These are phyloP conservation scores for Macrotis lagotis DNA, from an alignment of 2,113 vertebrate species.

Conservation along the genomic window DNA sequence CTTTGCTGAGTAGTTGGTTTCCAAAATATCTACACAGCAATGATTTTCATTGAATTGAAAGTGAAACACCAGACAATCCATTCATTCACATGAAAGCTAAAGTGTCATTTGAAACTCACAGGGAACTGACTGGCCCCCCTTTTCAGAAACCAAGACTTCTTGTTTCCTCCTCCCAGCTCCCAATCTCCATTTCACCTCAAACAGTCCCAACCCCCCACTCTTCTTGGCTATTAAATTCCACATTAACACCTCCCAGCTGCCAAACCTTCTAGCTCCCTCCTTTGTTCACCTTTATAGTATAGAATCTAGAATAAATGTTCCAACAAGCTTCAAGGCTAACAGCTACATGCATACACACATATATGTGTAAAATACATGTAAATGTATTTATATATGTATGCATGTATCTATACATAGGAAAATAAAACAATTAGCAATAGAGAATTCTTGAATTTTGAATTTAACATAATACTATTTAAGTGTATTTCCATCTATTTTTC, in stretches of 20 bases:
- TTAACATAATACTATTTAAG: constrained; percentile 63
- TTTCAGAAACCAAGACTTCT: constrained; percentile 28
- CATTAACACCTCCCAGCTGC: constrained; percentile 72
- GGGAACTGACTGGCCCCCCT: constrained; percentile 34
- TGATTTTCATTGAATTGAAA: constrained; percentile 68
- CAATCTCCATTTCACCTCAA: constrained; percentile 33
- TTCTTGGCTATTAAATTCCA: constrained; percentile 71
- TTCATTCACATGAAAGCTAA: constrained; percentile 61
- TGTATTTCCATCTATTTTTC: constrained; percentile 26
- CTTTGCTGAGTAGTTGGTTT: constrained; percentile 72
- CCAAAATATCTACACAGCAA: constrained; percentile 55
- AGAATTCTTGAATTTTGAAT: constrained; percentile 67
- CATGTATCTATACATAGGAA: constrained; percentile 9
- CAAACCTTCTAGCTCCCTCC: constrained; percentile 56
- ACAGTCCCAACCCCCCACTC: constrained; percentile 30
- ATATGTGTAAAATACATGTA: too few relatives aligned
- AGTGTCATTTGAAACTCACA: constrained; percentile 66
- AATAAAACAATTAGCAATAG: constrained; percentile 63
- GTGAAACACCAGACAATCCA: constrained; percentile 50
- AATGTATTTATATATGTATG: too few relatives aligned
- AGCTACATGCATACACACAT: constrained; percentile 29
- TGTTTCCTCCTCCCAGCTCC: constrained; percentile 53
- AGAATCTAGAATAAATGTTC: constrained; percentile 70
- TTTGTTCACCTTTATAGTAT: constrained; percentile 62
- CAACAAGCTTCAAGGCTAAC: constrained; percentile 70